Evolutionary conservation across 2,888 invertebrate species (phyloP).

Genomic region (Parnassius mnemosyne): DNA sequence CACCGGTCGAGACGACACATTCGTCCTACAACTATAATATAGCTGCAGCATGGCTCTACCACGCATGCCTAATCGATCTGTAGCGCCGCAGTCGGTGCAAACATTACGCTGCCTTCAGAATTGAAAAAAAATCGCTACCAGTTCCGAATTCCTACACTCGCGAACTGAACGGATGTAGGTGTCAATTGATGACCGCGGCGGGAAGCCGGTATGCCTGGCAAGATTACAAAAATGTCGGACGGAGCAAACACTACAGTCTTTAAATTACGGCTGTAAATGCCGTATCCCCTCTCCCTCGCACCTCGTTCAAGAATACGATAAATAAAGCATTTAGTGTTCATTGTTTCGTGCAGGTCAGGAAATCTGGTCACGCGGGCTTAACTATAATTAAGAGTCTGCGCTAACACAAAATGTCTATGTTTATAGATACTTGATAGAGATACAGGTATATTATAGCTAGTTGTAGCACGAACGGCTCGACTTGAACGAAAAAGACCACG

Average conservation of each 20-base stretch:
- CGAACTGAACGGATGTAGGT: slow-evolving; percentile 15
- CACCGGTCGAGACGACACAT: no score
- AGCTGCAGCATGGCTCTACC: no score
- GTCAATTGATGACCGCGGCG: slow-evolving; percentile 8
- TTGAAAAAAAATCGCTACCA: slow-evolving; percentile 2
- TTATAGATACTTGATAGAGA: no score
- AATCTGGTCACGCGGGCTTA: not conserved
- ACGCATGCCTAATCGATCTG: no score
- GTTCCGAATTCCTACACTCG: slow-evolving; percentile 9
- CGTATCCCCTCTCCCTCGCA: not conserved
- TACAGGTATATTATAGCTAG: no score
- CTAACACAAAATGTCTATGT: no score
- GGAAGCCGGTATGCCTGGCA: slow-evolving; percentile 8
- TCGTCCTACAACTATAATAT: no score
- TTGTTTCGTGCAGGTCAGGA: not conserved
- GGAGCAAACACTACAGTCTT: slow-evolving; percentile 11
- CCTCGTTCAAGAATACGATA: slow-evolving; percentile 2
- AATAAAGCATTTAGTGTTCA: not conserved
- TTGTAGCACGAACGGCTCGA: no score
- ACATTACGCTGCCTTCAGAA: not conserved
- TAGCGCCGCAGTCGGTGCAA: no score
- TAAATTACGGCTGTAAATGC: slow-evolving; percentile 18
- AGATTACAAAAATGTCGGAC: slow-evolving; percentile 20
- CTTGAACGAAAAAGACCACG: no score
- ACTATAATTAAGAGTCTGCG: not conserved